Base-by-base conservation (phyloP, 2,797 vertebrate genomes). In the Chelidonichthys spinosus region DNA sequence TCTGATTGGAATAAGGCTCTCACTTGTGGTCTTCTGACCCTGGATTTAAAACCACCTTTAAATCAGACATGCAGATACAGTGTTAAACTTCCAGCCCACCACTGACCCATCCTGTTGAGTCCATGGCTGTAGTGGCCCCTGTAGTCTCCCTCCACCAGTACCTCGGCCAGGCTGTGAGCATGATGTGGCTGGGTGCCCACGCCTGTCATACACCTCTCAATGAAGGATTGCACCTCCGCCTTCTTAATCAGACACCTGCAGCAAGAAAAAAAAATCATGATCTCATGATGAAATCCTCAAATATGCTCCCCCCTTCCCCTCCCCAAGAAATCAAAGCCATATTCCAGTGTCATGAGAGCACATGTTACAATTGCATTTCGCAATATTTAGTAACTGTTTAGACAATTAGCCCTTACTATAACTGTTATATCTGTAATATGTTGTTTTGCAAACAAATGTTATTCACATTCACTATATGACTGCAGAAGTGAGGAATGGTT, bases 81-180 rank as follows among this genome's bases (percentile, higher is more conserved):
- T 40, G 42, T 50, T 37, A 36, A 35, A 8, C 13, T 2, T 35
- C 3, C 15, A 35, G 33, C 1, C 1, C 2, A 13, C 2, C 56
- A 88, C 93, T 82, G 10, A 95, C 95, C 94, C 90, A 95, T 91
- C 74, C 94, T 87, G 87, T 95, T 95, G 63, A 95, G 94, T 33
- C 95, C 95, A 3, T 95, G 95, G 83, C 95, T 95, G 87, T 93
- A 95, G 89, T 95, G 95, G 2, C 95, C 95, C 35, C 94, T 89
- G 81, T 81, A 66, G 85, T 95, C 95, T 6, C 93, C 95, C 68
- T 93, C 94, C 77, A 95, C 93, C 82, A 95, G 85, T 25, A 95
- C 94, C 72, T 94, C 87, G 0, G 95, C 95, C 82, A 95, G 87
- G 77, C 92, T 92, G 54, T 37, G 70, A 32, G 93, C 94, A 4